A percentile compares a stretch with the other conserved stretches of the same genome.
Evolutionary conservation across 2,888 invertebrate genomes (phyloP).

Genomic region (Watsonalla cultraria): DNA sequence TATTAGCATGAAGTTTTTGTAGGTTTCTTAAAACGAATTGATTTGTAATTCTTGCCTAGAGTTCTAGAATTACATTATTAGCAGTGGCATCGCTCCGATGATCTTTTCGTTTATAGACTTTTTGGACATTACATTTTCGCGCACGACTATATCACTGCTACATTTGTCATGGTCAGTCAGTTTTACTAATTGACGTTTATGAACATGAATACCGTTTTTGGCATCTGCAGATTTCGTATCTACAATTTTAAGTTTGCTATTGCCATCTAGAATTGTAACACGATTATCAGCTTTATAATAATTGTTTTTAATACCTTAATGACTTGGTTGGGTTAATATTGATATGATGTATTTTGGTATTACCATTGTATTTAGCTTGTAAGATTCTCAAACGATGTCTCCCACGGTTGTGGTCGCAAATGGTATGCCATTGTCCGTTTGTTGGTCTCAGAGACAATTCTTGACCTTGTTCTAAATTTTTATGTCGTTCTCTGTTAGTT

Average conservation of each 20-base stretch:
- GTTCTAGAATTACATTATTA: no score
- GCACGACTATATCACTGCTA: slow-evolving; percentile 13
- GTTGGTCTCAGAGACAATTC: slow-evolving; percentile 59
- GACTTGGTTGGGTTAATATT: slow-evolving; percentile 22
- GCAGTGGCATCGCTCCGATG: no score
- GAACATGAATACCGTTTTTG: slow-evolving; percentile 33
- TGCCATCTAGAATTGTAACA: slow-evolving; percentile 9
- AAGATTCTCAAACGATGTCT: slow-evolving; percentile 55
- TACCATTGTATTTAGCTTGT: slow-evolving; percentile 38
- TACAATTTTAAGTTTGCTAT: slow-evolving; percentile 17
- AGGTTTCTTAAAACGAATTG: no score
- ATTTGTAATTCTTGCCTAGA: no score
- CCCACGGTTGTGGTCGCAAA: slow-evolving; percentile 57
- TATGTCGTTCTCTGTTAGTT: slow-evolving; percentile 32
- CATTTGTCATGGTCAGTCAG: slow-evolving; percentile 28
- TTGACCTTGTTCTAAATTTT: slow-evolving; percentile 69
- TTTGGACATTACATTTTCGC: slow-evolving; percentile 1
- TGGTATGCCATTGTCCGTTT: slow-evolving; percentile 59
- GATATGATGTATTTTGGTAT: slow-evolving; percentile 31
- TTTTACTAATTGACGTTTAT: slow-evolving; percentile 34
- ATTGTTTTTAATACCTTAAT: background rate
- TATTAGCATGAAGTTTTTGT: no score
- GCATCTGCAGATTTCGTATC: slow-evolving; percentile 32
- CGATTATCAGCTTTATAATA: slow-evolving; percentile 15
- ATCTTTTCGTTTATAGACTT: background rate